Evolutionary conservation across 1,140 invertebrate genomes (phyloP).

Genomic region (Zaprionus vittiger): DNA sequence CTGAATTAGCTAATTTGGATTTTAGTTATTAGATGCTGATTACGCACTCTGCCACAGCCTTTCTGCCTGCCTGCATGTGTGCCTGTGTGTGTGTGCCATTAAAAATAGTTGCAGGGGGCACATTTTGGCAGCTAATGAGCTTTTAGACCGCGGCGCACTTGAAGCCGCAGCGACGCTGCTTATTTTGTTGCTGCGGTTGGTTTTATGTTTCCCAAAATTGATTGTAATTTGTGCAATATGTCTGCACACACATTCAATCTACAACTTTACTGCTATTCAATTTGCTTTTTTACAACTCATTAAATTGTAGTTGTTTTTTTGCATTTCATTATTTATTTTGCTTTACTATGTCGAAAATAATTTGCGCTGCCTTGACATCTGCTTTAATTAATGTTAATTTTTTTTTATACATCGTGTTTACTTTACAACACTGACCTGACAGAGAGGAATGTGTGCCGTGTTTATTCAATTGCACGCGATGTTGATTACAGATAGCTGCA

Average conservation of each 20-base stretch:
- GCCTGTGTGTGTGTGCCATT: conserved; percentile 27
- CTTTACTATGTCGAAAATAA: not conserved
- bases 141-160: conserved; percentile 34
- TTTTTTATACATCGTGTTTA: not conserved
- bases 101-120: conserved; percentile 36
- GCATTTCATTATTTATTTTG: not conserved
- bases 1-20: conserved; percentile 82
- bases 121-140: conserved; percentile 58
- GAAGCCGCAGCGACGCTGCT: conserved; percentile 47
- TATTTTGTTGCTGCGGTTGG: conserved; percentile 60
- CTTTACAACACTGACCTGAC: not conserved
- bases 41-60: conserved; percentile 36
- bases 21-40: conserved; percentile 81
- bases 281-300: conserved; percentile 16
- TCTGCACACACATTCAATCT: not conserved
- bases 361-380: not conserved
- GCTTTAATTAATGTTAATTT: conserved; percentile 8
- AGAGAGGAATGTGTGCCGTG: not conserved
- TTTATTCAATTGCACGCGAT: conserved; percentile 3
- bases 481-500: not conserved
- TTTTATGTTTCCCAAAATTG: conserved; percentile 41
- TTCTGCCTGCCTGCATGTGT: not conserved
- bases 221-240: conserved; percentile 29
- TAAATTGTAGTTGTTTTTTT: conserved; percentile 14
- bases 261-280: conserved; percentile 13